Conservation (phyloP, 1,140 invertebrate species). For the Drosophila navojoa region DNA sequence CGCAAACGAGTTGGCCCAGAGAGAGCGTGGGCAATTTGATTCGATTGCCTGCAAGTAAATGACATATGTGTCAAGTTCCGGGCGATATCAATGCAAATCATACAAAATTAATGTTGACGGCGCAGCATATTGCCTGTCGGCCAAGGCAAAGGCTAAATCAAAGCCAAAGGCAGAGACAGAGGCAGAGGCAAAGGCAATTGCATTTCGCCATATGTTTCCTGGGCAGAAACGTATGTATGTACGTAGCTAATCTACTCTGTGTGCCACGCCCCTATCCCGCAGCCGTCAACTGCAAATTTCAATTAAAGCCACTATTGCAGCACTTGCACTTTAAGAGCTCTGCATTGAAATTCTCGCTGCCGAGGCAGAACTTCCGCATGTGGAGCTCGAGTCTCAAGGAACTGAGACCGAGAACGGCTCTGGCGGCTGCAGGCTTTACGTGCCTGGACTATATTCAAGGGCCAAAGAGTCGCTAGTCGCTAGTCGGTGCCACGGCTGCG, state of each 20-base stretch:
- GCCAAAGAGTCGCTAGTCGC: constrained; percentile 5
- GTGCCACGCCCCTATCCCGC: neutral
- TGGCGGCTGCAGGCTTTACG: constrained; percentile 43
- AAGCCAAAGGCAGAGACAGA: too few relatives aligned
- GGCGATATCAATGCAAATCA: constrained; percentile 56
- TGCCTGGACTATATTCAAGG: constrained; percentile 63
- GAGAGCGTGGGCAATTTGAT: constrained; percentile 38
- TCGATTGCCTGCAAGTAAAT: constrained; percentile 8
- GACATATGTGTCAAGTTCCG: constrained; percentile 41
- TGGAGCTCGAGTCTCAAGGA: constrained; percentile 1
- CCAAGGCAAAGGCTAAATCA: neutral
- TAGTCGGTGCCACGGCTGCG: constrained; percentile 2
- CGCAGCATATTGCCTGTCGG: constrained; percentile 27
- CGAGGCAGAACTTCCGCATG: constrained; percentile 58
- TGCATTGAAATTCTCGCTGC: constrained; percentile 54
- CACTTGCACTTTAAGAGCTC: constrained; percentile 67
- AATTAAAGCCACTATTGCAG: constrained; percentile 62
- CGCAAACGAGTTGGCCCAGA: constrained; percentile 16
- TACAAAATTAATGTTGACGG: constrained; percentile 44
- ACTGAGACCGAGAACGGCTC: neutral
- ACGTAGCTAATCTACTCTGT: neutral
- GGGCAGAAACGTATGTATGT: too few relatives aligned
- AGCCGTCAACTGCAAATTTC: constrained; percentile 1
- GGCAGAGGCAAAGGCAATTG: neutral
- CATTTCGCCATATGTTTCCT: constrained; percentile 2